phyloP scores from a whole-genome alignment of 2,113 vertebrate species.

The Vulpes lagopus region DNA sequence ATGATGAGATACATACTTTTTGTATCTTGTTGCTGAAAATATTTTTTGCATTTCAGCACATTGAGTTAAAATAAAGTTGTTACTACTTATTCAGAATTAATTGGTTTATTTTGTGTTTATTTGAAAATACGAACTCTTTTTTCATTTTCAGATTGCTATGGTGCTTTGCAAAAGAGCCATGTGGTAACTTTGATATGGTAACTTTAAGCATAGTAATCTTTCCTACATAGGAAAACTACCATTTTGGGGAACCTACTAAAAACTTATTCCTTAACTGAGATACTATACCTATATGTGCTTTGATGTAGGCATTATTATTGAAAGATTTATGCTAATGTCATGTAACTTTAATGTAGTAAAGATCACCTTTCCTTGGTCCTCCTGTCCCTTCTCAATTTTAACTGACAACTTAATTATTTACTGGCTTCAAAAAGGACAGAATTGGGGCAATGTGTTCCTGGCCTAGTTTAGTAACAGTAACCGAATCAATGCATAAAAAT shows the following conservation, averaged over 20 bases:
- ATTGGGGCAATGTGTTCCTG: not conserved
- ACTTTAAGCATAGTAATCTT: constrained; percentile 15
- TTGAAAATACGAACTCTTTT: constrained; percentile 37
- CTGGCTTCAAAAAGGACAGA: constrained; percentile 10
- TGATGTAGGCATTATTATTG: not conserved
- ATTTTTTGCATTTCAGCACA: constrained; percentile 90
- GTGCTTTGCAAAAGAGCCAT: constrained; percentile 15
- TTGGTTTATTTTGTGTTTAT: constrained; percentile 80
- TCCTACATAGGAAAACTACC: not conserved
- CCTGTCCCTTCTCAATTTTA: not conserved
- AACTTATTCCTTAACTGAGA: not conserved
- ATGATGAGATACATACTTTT: constrained; percentile 90
- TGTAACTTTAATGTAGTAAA: not conserved
- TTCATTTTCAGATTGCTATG: not conserved
- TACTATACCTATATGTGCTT: not conserved
- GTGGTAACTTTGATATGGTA: not conserved
- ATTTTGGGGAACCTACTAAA: constrained; percentile 40
- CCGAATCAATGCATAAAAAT: not conserved
- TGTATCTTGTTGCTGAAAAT: constrained; percentile 92
- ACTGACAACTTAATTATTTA: not conserved
- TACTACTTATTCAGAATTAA: constrained; percentile 88
- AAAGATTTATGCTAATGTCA: not conserved
- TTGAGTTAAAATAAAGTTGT: constrained; percentile 92
- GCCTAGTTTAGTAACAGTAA: not conserved
- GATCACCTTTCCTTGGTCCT: not conserved